Evolutionary conservation across 2,888 invertebrate genomes (phyloP).

Genomic region (Caenorhabditis panamensis): DNA sequence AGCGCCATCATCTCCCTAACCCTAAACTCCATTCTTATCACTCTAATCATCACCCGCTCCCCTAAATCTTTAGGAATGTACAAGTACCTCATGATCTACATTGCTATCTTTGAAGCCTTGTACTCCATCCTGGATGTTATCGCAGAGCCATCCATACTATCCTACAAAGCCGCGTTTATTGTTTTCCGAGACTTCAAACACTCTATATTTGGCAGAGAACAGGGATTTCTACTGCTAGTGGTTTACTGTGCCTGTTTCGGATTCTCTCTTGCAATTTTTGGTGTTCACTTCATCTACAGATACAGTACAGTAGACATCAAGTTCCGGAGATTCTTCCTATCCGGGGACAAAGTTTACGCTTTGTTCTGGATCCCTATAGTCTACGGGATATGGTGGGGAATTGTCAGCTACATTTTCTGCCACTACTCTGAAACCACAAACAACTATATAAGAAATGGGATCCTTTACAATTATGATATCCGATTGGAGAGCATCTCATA

Average conservation of each 20-base stretch:
- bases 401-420: background rate
- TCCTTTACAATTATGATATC: background rate
- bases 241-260: conserved; percentile 10
- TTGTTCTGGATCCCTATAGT: conserved; percentile 3
- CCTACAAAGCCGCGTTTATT: background rate
- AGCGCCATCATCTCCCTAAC: background rate
- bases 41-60: conserved; percentile 17
- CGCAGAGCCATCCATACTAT: background rate
- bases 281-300: conserved; percentile 31
- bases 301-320: conserved; percentile 6
- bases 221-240: background rate
- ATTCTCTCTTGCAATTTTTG: conserved; percentile 34
- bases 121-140: conserved; percentile 4
- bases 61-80: conserved; percentile 16
- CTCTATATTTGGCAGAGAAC: background rate
- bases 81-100: conserved; percentile 42
- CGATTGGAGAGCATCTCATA: conserved; percentile 9
- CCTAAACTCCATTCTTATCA: conserved; percentile 16
- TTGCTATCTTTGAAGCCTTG: conserved; percentile 2
- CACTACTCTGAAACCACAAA: background rate
- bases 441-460: background rate
- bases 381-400: conserved; percentile 20
- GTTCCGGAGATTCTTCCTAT: conserved; percentile 10
- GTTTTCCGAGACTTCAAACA: conserved; percentile 4
- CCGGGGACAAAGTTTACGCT: conserved; percentile 1